Evolutionary conservation across 53 echinoderm and acorn worm genomes (phyloP), one percentile per base, ranked within the genome.

Genomic region (Arbacia lixula): DNA sequence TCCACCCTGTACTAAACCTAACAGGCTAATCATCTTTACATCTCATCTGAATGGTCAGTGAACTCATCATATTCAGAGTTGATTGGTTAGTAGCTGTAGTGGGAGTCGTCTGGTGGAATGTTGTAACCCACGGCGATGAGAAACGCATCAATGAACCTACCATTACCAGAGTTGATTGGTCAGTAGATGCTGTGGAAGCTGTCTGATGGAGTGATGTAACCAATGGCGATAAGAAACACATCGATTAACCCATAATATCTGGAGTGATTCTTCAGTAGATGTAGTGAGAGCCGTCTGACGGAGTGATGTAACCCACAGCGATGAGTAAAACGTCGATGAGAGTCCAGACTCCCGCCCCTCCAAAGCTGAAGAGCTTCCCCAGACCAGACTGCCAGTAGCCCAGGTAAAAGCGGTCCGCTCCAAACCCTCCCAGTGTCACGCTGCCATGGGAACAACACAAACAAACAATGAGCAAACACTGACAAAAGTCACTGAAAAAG

Each of bases 341-440:
- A 5, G 98, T 98, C 98, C 98, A 98, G n/a, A 98, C 94, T 6
- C 98, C 98, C 29, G 94, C 87, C 6, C 98, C 98, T 19, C 98
- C 98, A 85, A 98, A 98, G 55, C 94, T 94, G 71, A 98, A 98
- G 11, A 98, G 84, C 29, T 98, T 98, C 2, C 98, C 98, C 0
- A 98, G 85, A 11, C 94, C 98, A 12, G 86, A 79, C n/a, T 86
- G 83, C 98, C 98, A 98, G 79, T 92, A 92, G 12, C 98, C 98
- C 17, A 98, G 88, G 77, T 98, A 98, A 64, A 98, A 98, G 28
- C 98, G 55, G 41, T 98, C 98, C 6, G 83, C 94, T n/a, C 98
- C 98, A 71, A 98, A 94, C 26, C 98, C 98, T 60, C 98, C 98
- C 17, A 94, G 75, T 17, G 94, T 98, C 35, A 98, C 88, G 58